These are phyloP conservation scores for Zhengitettix transpicula DNA, from an alignment of 2,888 invertebrate genomes.

Conservation along the genomic window DNA sequence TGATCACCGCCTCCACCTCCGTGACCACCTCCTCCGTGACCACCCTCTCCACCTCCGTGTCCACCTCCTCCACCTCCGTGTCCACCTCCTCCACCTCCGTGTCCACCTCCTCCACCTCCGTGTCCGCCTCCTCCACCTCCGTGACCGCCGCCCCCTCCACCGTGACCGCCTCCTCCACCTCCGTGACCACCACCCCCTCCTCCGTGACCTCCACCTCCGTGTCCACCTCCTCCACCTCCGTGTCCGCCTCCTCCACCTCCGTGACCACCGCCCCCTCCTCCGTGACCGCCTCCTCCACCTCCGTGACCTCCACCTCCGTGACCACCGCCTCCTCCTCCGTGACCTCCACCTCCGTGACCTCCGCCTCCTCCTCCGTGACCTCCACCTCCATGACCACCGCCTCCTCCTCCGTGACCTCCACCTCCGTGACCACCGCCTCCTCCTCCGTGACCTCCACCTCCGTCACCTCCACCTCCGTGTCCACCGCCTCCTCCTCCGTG, in stretches of 20 bases:
- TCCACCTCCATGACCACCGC: neutral
- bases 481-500: neutral
- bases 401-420: neutral
- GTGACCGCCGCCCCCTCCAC: neutral
- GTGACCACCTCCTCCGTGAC: constrained; percentile 19
- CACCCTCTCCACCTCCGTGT: constrained; percentile 25
- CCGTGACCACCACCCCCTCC: neutral
- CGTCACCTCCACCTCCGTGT: neutral
- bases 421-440: neutral
- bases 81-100: constrained; percentile 27
- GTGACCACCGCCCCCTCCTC: constrained; percentile 31
- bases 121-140: neutral
- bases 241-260: constrained; percentile 30
- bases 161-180: neutral
- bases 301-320: neutral
- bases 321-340: neutral
- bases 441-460: neutral
- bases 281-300: neutral
- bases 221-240: neutral
- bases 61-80: constrained; percentile 16
- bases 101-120: neutral
- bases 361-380: neutral
- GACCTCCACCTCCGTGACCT: neutral
- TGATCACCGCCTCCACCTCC: neutral
- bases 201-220: neutral